Base-by-base conservation (phyloP, 2,797 vertebrate species). In the Clarias platycephalus region DNA sequence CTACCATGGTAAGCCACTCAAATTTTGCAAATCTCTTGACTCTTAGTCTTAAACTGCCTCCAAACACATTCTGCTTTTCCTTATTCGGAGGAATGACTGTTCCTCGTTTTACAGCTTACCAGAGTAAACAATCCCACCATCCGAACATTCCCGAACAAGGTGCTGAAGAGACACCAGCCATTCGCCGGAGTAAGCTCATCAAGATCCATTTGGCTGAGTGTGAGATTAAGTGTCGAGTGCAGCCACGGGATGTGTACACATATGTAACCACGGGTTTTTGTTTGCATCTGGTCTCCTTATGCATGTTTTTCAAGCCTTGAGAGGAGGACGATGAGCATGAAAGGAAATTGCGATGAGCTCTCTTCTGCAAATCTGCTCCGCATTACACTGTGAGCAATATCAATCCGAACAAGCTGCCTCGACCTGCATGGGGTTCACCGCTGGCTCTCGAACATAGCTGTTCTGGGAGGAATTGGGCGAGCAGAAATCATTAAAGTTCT, bases 311-410 rank as follows among this genome's bases (percentile, higher is more conserved):
- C 93, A 95, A 94, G 93, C 95, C 93, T 94, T 93, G 88, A 93
- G 92, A 93, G 92, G 93, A 94, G 96, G 74, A 70, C 93, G 96
- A 97, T 95, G 95, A 96, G 95, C 93, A 94, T 92, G 92, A 97
- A 96, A 97, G 96, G 94, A 96, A 96, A 96, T 95, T 94, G 96
- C 94, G 93, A 95, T 91, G 91, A 93, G 93, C 92, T 93, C 94
- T 94, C 93, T 95, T 93, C 93, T 91, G 93, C 93, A 95, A 97
- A 95, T 96, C 96, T 97, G 97, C 93, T 97, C 94, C 93, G 96
- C 95, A 97, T 98, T 97, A 97, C 93, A 93, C 90, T 91, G 86
- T 96, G 95, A 96, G 95, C 93, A 95, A 94, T 94, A 96, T 95
- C 94, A 94, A 94, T 95, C 95, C 94, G 95, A 96, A 95, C 93